Evolutionary conservation across 2,888 invertebrate species (phyloP), one percentile per base, ranked within the genome.

Genomic region (Xestia xanthographa): DNA sequence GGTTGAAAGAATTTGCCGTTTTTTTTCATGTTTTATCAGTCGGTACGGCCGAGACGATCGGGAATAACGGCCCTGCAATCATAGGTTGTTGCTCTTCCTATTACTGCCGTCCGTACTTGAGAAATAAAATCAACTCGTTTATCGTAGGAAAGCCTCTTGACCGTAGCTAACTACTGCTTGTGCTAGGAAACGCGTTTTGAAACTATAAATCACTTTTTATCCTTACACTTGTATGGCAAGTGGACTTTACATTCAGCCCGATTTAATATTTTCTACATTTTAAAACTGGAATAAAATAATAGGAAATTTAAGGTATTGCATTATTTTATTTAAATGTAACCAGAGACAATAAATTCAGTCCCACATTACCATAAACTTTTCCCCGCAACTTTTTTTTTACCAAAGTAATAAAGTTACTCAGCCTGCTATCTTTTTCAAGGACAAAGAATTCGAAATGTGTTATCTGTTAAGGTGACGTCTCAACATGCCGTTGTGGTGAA

Each of bases 81-180:
- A 96, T 95, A 96, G 96, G 96, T 96, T 96, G 95, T 96, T 96
- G 96, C 93, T 96, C 96, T 95, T 95, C 95, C 95, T 94, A 83
- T 83, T 83, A 94, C 92, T 90, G 92, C 90, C 92, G 82, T 85
- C 86, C 87, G 91, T 89, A 87, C 89, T 89, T 87, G 91, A 93
- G 93, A 93, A 92, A 93, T 93, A 93, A 94, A 93, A 91, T 87
- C 83, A 83, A 87, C 84, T 84, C 89, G 87, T 90, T 92, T 92
- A 90, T 90, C 88, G 89, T 89, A 92, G 92, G 90, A 92, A 92
- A 92, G 91, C 89, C 87, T 88, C 85, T 88, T 82, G 84, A 81
- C 81, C 77, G 86, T 83, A 79, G 69, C 78, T 83, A 86, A 81
- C 79, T 72, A 72, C 68, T 50, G 50, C 77, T 81, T 82, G 84